Percentiles rank a stretch among this genome's conserved stretches.
phyloP scores from a whole-genome alignment of 2,797 vertebrate genomes.

The Mus minutoides region DNA sequence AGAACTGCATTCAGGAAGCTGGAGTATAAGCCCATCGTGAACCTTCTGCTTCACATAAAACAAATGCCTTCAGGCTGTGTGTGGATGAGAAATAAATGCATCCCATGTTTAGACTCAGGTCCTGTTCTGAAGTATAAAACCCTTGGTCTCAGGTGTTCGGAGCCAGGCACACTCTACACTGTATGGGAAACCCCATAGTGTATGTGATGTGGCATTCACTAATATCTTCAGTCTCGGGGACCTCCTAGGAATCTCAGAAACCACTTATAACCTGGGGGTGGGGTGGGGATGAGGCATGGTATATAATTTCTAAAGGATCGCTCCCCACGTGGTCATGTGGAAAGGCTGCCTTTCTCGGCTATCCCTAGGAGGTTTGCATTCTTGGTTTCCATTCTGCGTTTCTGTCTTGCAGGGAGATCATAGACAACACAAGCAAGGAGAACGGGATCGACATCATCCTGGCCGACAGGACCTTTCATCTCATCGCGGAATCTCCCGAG shows the following conservation, averaged over 20 bases:
- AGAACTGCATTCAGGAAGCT: no score
- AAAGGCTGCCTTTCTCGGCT: background rate
- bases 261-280: no score
- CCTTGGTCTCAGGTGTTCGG: background rate
- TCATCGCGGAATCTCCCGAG: conserved; percentile 96
- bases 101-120: background rate
- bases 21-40: no score
- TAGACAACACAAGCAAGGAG: conserved; percentile 96
- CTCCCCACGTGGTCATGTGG: background rate
- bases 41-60: background rate
- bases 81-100: background rate
- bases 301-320: background rate
- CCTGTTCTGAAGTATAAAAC: background rate
- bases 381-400: fast-evolving
- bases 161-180: background rate
- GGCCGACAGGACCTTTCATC: conserved; percentile 94
- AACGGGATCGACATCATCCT: conserved; percentile 96
- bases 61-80: background rate
- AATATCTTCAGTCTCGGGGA: fast-evolving
- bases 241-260: background rate
- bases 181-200: background rate
- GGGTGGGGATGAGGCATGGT: background rate
- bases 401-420: conserved; percentile 91
- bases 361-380: background rate
- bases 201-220: background rate